These are phyloP conservation scores for Panorpa germanica DNA, from an alignment of 2,888 invertebrate species.

Conservation along the genomic window DNA sequence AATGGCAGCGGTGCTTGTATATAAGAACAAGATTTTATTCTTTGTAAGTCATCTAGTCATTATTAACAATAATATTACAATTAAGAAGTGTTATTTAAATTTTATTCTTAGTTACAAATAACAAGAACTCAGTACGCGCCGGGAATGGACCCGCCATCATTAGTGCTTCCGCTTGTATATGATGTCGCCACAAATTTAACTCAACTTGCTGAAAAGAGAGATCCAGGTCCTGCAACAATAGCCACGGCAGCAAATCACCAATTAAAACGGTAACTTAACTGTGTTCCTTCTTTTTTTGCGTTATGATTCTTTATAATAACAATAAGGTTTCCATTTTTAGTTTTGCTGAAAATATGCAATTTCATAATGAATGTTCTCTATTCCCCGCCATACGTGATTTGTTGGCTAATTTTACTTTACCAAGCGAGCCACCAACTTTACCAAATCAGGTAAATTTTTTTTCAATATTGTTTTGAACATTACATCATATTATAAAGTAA, in stretches of 20 bases:
- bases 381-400: conserved; percentile 84
- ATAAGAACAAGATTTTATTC: conserved; percentile 76
- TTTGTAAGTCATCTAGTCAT: conserved; percentile 44
- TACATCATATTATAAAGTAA: not conserved
- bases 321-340: conserved; percentile 17
- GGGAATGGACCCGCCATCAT: conserved; percentile 43
- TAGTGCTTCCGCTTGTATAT: conserved; percentile 80
- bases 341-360: conserved; percentile 59
- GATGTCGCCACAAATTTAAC: conserved; percentile 74
- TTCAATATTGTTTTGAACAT: not conserved
- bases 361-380: conserved; percentile 75
- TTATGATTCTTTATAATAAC: too few relatives aligned
- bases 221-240: conserved; percentile 38
- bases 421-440: conserved; percentile 51
- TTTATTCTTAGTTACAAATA: conserved; percentile 43
- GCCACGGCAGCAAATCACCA: conserved; percentile 43
- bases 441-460: conserved; percentile 19
- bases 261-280: conserved; percentile 40
- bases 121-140: conserved; percentile 43
- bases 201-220: conserved; percentile 69
- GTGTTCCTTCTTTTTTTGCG: too few relatives aligned
- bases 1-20: conserved; percentile 69
- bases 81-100: conserved; percentile 10
- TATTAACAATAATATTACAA: conserved; percentile 6
- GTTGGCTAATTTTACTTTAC: conserved; percentile 62